A percentile compares a stretch with the other conserved stretches of the same genome.
These are phyloP conservation scores for Polydrusus pterygomalis DNA, from an alignment of 2,888 invertebrate genomes.

Conservation along the genomic window DNA sequence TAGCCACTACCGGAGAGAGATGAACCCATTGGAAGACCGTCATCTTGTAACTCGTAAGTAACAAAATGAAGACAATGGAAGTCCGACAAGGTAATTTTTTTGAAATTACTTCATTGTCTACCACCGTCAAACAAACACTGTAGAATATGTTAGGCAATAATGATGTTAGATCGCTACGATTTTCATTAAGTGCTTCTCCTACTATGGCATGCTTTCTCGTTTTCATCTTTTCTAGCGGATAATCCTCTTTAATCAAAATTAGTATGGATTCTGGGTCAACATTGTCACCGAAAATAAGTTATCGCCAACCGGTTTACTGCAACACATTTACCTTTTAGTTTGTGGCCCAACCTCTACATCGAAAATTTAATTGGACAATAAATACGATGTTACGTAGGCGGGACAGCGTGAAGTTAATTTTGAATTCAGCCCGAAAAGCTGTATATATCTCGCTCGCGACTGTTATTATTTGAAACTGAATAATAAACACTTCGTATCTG, in stretches of 20 bases:
- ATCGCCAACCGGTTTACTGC: not conserved
- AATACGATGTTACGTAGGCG: constrained; percentile 13
- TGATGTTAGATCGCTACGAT: too few relatives aligned
- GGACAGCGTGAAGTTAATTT: constrained; percentile 18
- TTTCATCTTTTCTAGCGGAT: too few relatives aligned
- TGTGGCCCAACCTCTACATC: not conserved
- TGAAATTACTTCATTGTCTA: too few relatives aligned
- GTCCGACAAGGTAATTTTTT: too few relatives aligned
- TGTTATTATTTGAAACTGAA: constrained; percentile 13
- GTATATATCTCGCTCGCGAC: constrained; percentile 8
- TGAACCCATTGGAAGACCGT: too few relatives aligned
- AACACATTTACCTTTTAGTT: not conserved
- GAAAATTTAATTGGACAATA: constrained; percentile 19
- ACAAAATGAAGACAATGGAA: too few relatives aligned
- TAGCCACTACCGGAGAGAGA: too few relatives aligned
- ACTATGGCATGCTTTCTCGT: too few relatives aligned
- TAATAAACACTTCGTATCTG: constrained; percentile 13
- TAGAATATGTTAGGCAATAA: too few relatives aligned
- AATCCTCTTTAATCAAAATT: not conserved
- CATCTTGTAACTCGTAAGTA: too few relatives aligned
- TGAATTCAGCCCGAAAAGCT: not conserved
- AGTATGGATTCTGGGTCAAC: not conserved
- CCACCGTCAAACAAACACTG: too few relatives aligned
- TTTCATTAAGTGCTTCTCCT: too few relatives aligned
- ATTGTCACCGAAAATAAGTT: not conserved